Percentiles rank a stretch among this genome's conserved stretches.
Conservation (phyloP, 1,140 invertebrate species). For the Linepithema humile region DNA sequence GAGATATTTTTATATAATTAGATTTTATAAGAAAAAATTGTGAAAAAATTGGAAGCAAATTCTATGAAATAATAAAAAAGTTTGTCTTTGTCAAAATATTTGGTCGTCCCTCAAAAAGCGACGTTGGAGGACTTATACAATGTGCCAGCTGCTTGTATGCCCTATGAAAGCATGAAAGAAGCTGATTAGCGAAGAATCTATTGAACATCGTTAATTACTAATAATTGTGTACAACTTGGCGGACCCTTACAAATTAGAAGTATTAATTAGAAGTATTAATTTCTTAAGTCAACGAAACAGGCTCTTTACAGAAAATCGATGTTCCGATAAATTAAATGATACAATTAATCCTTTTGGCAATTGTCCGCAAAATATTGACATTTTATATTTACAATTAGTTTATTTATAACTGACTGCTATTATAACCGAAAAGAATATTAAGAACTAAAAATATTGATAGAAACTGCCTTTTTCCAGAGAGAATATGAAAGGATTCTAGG, state of each 20-base stretch:
- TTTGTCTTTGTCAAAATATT: background rate
- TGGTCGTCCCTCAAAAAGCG: slow-evolving; percentile 53
- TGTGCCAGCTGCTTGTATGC: slow-evolving; percentile 83
- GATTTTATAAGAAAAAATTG: background rate
- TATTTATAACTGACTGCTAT: slow-evolving; percentile 10
- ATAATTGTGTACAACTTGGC: slow-evolving; percentile 33
- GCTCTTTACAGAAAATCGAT: background rate
- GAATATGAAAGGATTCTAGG: slow-evolving; percentile 11
- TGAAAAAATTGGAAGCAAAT: background rate
- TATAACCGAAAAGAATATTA: slow-evolving; percentile 4
- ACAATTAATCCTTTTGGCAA: slow-evolving; percentile 14
- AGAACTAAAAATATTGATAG: slow-evolving; percentile 16
- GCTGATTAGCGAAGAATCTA: slow-evolving; percentile 67
- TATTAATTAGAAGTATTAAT: background rate
- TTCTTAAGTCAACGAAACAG: slow-evolving; percentile 3
- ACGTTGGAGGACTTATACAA: slow-evolving; percentile 62
- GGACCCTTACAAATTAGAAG: slow-evolving; percentile 25
- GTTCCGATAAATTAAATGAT: slow-evolving; percentile 9
- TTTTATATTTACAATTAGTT: background rate
- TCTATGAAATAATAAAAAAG: background rate
- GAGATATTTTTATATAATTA: background rate
- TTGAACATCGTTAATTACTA: slow-evolving; percentile 20
- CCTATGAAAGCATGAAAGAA: slow-evolving; percentile 77
- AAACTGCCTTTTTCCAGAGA: slow-evolving; percentile 28
- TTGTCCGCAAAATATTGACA: background rate